A percentile compares a stretch with the other conserved stretches of the same genome.
Evolutionary conservation across 2,888 invertebrate species (phyloP).

Genomic region (Agonopterix alstromeriana): DNA sequence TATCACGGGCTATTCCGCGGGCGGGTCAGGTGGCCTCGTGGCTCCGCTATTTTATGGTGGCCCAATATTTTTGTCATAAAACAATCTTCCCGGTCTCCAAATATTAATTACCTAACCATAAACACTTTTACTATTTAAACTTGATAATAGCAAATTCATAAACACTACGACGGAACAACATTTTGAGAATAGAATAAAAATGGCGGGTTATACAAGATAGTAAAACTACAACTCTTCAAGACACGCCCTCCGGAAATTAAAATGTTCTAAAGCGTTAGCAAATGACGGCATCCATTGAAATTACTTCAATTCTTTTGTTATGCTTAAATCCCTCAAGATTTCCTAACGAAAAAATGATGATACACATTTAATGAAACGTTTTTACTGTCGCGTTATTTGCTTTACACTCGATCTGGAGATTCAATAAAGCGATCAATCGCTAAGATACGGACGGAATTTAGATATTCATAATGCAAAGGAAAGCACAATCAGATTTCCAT

Average conservation of each 20-base stretch:
- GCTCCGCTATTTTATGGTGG: no score
- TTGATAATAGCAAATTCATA: no score
- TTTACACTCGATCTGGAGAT: conserved; percentile 38
- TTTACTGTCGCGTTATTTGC: conserved; percentile 39
- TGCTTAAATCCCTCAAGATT: conserved; percentile 28
- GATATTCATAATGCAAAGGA: conserved; percentile 67
- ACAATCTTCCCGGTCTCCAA: no score
- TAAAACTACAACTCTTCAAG: conserved; percentile 2
- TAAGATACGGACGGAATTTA: conserved; percentile 44
- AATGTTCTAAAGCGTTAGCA: conserved; percentile 55
- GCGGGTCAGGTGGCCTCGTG: no score
- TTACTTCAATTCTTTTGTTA: conserved; percentile 47
- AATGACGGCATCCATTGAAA: conserved; percentile 48
- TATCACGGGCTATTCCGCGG: no score
- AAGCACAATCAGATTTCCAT: conserved; percentile 64
- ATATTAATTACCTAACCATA: no score
- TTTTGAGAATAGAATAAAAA: no score
- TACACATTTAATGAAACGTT: conserved; percentile 41
- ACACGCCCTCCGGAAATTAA: conserved; percentile 43
- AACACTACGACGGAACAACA: no score
- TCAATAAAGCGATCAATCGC: conserved; percentile 46
- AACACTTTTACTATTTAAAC: no score
- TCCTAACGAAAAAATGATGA: conserved; percentile 29
- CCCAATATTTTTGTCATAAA: no score
- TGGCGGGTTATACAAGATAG: no score